phyloP scores from a whole-genome alignment of 2,888 invertebrate genomes.

The Cheilosia soror region DNA sequence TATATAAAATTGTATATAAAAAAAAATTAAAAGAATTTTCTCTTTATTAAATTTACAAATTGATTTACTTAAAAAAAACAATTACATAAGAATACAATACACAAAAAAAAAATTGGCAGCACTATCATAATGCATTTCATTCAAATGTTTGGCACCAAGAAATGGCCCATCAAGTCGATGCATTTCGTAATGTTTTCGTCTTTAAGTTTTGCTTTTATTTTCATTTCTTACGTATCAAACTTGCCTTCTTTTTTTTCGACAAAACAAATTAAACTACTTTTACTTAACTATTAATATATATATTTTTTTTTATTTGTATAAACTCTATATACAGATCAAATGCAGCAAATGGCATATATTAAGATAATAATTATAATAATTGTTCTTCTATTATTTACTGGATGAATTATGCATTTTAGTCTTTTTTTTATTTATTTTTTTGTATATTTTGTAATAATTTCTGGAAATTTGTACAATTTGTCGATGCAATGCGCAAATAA shows the following conservation, averaged over 20 bases:
- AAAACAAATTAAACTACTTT: constrained; percentile 66
- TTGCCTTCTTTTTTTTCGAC: constrained; percentile 19
- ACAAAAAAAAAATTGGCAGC: constrained; percentile 49
- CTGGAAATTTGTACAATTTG: constrained; percentile 74
- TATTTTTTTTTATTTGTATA: constrained; percentile 33
- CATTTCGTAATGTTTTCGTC: constrained; percentile 22
- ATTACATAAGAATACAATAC: constrained; percentile 18
- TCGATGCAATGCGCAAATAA: constrained; percentile 64
- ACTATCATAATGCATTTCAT: constrained; percentile 51
- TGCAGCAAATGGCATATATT: constrained; percentile 72
- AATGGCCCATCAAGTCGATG: constrained; percentile 48
- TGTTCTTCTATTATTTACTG: constrained; percentile 51
- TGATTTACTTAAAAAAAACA: constrained; percentile 70
- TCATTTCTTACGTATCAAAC: constrained; percentile 39
- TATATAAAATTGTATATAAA: constrained; percentile 53
- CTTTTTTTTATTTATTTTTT: constrained; percentile 53
- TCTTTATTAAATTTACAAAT: constrained; percentile 68
- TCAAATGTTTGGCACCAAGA: constrained; percentile 31
- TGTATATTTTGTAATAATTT: constrained; percentile 67
- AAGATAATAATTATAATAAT: constrained; percentile 44
- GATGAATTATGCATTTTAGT: constrained; percentile 75
- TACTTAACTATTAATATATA: constrained; percentile 58
- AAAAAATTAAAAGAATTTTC: constrained; percentile 56
- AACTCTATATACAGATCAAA: constrained; percentile 63
- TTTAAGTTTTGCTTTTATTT: constrained; percentile 4